Evolutionary conservation across 2,888 invertebrate genomes (phyloP).

Genomic region (Nycteola revayana): DNA sequence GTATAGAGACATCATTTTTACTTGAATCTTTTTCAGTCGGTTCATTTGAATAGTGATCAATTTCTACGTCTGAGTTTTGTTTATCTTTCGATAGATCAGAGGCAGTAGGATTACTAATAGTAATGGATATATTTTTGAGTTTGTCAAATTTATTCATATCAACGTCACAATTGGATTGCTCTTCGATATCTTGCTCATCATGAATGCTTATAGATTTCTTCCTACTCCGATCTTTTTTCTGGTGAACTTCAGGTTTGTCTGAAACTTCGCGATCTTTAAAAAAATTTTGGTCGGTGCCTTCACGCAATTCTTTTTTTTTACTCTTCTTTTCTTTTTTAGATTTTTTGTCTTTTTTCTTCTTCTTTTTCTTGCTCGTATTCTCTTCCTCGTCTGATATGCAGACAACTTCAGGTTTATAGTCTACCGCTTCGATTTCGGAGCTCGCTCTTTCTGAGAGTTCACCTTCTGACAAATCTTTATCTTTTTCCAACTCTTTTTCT

Average conservation of each 20-base stretch:
- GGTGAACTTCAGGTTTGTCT: no score
- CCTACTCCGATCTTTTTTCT: no score
- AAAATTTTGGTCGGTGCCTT: constrained; percentile 58
- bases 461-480: constrained; percentile 55
- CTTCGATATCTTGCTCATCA: no score
- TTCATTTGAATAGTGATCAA: background rate
- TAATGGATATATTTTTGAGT: background rate
- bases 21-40: background rate
- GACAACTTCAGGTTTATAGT: constrained; percentile 70
- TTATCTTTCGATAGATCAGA: no score
- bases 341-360: constrained; percentile 70
- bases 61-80: no score
- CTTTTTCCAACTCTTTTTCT: constrained; percentile 9
- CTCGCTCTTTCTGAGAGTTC: constrained; percentile 58
- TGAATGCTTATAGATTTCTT: no score
- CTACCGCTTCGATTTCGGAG: constrained; percentile 59
- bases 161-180: no score
- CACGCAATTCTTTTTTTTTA: constrained; percentile 63
- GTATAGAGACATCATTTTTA: no score
- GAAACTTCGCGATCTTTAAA: constrained; percentile 28
- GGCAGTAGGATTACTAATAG: no score
- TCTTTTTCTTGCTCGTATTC: constrained; percentile 43
- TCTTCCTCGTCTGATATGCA: constrained; percentile 75
- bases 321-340: constrained; percentile 53
- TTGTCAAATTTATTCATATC: background rate